Base-by-base conservation (phyloP, 2,888 invertebrate species). In the Nezara viridula region DNA sequence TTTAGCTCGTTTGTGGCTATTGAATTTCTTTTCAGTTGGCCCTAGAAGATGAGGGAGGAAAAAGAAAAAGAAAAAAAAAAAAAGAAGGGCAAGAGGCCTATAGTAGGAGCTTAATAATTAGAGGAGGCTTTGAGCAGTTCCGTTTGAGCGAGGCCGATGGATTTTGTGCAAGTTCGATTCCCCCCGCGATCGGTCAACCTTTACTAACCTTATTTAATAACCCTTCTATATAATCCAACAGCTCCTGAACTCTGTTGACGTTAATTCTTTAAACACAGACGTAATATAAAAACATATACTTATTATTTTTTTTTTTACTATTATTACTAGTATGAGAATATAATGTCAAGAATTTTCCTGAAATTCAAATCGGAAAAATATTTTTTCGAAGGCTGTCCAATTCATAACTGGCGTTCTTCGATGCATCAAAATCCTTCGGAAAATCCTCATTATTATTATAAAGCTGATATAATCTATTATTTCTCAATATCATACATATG, bases 1-100 rank as follows among this genome's bases (percentile, higher is more conserved):
- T 81, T 81, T 81, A 81, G 81, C 81, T 81, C 81, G 44, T 81
- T 81, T 81, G 81, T 81, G 81, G 81, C 81, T 47, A 81, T 81
- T 81, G 81, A 81, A 44, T 81, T 81, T 81, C 81, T 81, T 60
- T 81, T 81, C 81, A 81, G 81, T 44, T 44, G 81, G 81, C 81
- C n/a, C 81, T n/a, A 47, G 44, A 81, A 81, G 44, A 47, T 44
- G 44, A 47, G 10, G 37, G n/a, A 14, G 7, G 40, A 40, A 40
- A 40, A 77, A 19, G 37, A 73, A 73, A 73, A 32, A 73, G 21
- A 73, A 73, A 73, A 73, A 73, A 73, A 73, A 32, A 37, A 73
- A 19, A 40, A 21, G 77, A 40, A 40, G 40, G 37, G 77, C 0
- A 40, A n/a, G 81, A 81, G 44, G 81, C 44, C 81, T 44, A 81